Percentiles rank a stretch among this genome's conserved stretches.
phyloP scores from a whole-genome alignment of 2,113 vertebrate genomes.

The Azemiops feae region DNA sequence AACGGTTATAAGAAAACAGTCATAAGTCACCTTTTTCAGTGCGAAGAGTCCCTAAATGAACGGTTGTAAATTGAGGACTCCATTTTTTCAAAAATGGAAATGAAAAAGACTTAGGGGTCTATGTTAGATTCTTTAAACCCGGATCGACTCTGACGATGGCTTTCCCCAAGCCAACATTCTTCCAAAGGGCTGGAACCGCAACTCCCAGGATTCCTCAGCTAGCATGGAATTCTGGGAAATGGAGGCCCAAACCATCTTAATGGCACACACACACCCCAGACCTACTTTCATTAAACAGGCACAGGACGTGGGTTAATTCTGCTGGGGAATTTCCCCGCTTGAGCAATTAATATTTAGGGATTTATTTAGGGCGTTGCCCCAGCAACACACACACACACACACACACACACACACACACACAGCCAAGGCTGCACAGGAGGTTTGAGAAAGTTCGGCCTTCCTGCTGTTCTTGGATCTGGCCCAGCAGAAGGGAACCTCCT shows the following conservation, averaged over 20 bases:
- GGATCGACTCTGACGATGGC: accelerated
- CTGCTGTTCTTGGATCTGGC: not conserved
- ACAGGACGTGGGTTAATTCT: not conserved
- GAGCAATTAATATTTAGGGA: not conserved
- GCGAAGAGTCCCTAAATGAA: too few relatives aligned
- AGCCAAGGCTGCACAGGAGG: not conserved
- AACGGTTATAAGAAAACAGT: too few relatives aligned
- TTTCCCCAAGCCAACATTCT: not conserved
- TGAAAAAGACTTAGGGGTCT: too few relatives aligned
- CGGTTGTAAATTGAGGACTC: too few relatives aligned
- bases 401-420: not conserved
- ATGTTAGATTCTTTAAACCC: not conserved
- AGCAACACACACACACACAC: not conserved
- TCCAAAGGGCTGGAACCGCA: not conserved
- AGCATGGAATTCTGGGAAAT: not conserved
- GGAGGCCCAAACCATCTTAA: not conserved
- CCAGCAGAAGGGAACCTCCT: not conserved
- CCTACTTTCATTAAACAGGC: not conserved
- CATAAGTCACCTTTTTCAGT: too few relatives aligned
- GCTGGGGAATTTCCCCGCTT: not conserved
- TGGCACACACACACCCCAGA: not conserved
- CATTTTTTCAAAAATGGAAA: too few relatives aligned
- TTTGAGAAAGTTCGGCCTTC: not conserved
- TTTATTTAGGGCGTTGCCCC: not conserved
- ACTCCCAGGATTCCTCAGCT: not conserved